Base-by-base conservation (phyloP, 2,797 vertebrate species). In the Lutjanus argentimaculatus region DNA sequence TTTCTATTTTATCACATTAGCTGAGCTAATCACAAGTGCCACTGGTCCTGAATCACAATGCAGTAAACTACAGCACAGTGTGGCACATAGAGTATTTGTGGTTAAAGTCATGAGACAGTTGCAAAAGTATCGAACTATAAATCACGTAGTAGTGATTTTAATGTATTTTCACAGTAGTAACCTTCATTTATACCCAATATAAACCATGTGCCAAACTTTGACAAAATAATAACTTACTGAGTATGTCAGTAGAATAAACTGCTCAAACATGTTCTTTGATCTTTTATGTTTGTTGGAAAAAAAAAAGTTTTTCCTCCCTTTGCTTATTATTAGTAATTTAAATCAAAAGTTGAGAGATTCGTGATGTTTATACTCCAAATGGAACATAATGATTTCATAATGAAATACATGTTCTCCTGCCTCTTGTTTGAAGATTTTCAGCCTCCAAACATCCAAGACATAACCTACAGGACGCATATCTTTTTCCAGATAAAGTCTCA, bases 331-430 rank as follows among this genome's bases (percentile, higher is more conserved):
- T 59, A 62, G 52, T 74, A 48, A 63, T 82, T 86, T 67, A 65
- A 66, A 77, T 85, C 46, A 83, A 87, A 81, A 30, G 57, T 67
- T 82, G 21, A 78, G 51, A 58, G 68, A 48, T 77, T 67, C 61
- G 62, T 75, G 25, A 67, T 81, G 42, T 77, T 82, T 73, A 46
- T 59, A 51, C 48, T 72, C 40, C 15, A 75, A 83, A 73, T 36
- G 25, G 45, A 67, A 72, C 68, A 61, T 61, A 75, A 77, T 79
- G 65, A 79, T 82, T 81, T 73, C n/a, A 65, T 86, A 83, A 91
- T 84, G 30, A 66, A 84, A 75, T 63, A 43, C 75, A 73, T 46
- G 25, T 75, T 77, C 55, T 1, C 0, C 70, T 76, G 52, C 59
- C 36, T 22, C 15, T 57, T 15, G 11, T 79, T 76, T 73, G 55